Evolutionary conservation across 2,888 invertebrate species (phyloP).

Genomic region (Apodemia arnacis): DNA sequence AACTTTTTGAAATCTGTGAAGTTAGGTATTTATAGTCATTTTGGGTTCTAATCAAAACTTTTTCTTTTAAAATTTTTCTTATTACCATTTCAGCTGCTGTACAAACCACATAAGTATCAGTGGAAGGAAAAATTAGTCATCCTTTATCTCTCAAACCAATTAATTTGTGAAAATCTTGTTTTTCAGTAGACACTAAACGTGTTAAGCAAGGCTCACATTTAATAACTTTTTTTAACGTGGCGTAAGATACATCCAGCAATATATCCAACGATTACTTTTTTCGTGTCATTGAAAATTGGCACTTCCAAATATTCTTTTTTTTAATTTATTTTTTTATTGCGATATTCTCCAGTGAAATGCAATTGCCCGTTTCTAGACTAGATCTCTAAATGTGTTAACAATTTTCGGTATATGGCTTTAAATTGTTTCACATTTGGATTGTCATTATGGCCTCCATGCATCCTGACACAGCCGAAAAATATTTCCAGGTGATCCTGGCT

Average conservation of each 20-base stretch:
- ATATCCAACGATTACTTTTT: not conserved
- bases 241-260: no score
- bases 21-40: not conserved
- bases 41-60: not conserved
- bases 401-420: slow-evolving; percentile 20
- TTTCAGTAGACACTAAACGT: slow-evolving; percentile 51
- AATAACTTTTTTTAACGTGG: not conserved
- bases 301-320: not conserved
- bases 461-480: slow-evolving; percentile 47
- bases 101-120: not conserved
- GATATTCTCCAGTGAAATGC: slow-evolving; percentile 46
- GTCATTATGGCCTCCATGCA: slow-evolving; percentile 39
- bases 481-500: slow-evolving; percentile 65
- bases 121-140: not conserved
- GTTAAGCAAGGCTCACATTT: not conserved
- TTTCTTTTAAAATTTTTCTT: not conserved
- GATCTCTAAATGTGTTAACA: slow-evolving; percentile 38
- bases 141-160: slow-evolving; percentile 37
- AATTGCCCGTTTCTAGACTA: slow-evolving; percentile 39
- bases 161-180: slow-evolving; percentile 73
- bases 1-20: not conserved
- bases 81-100: not conserved
- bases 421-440: slow-evolving; percentile 20
- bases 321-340: no score
- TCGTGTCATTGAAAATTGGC: not conserved